Evolutionary conservation across 1,140 invertebrate species (phyloP).

Genomic region (Bombus picipes): DNA sequence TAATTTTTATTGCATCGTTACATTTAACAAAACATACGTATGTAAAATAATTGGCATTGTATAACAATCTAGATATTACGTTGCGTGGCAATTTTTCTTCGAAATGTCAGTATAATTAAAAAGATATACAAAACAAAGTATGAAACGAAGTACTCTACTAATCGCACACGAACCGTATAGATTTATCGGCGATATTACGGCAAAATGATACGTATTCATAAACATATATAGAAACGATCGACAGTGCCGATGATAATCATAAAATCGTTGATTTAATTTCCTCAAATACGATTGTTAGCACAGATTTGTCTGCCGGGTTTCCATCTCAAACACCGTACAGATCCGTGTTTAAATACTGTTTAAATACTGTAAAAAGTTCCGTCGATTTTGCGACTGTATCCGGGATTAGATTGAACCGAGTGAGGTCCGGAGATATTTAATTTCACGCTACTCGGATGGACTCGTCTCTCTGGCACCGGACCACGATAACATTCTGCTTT

Average conservation of each 20-base stretch:
- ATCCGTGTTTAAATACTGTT: slow-evolving; percentile 60
- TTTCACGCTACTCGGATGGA: slow-evolving; percentile 80
- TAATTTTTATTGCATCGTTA: neutral
- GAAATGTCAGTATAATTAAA: too few relatives aligned
- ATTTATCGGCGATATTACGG: neutral
- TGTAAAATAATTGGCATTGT: neutral
- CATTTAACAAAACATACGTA: neutral
- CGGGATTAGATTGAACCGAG: slow-evolving; percentile 80
- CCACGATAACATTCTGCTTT: slow-evolving; percentile 56
- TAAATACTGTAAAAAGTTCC: slow-evolving; percentile 81
- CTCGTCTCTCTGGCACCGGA: slow-evolving; percentile 64
- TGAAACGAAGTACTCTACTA: neutral
- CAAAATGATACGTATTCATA: neutral
- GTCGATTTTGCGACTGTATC: slow-evolving; percentile 81
- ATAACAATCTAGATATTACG: neutral
- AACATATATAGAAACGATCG: neutral
- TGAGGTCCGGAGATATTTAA: slow-evolving; percentile 81
- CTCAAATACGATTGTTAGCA: slow-evolving; percentile 59
- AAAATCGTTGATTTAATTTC: slow-evolving; percentile 62
- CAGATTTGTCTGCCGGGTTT: slow-evolving; percentile 34
- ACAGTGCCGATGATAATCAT: slow-evolving; percentile 55
- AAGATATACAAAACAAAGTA: too few relatives aligned
- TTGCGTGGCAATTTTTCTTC: neutral
- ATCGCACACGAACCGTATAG: neutral
- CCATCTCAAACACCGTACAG: slow-evolving; percentile 49